Evolutionary conservation across 64 coral and sea anemone species (phyloP), one percentile per base, ranked within the genome.

Genomic region (Montipora foliosa): DNA sequence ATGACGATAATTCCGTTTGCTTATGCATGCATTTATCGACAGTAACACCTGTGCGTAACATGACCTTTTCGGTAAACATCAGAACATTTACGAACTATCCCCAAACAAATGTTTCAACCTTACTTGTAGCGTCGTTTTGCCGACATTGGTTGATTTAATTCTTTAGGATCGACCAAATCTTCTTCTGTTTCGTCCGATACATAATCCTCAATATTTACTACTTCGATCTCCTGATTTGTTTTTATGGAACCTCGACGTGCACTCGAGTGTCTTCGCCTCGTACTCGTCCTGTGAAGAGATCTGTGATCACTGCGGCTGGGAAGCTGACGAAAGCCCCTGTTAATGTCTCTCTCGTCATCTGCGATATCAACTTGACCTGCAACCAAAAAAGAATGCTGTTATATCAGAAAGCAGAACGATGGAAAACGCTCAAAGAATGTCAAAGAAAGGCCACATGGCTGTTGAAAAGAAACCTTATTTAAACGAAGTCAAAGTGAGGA

Each of bases 81-180:
- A 6, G 53, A 57, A 57, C 6, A 57, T 57, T 57, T 11, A 57
- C 53, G 6, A 57, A 8, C 37, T 37, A 55, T 55, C 8, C 21
- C 68, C 5, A 71, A 48, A 48, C 44, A 78, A 12, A 4, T 4
- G 13, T 15, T 64, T 49, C 76, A 60, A 62, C 4, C 62, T 85
- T 85, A 85, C 82, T 71, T 85, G 61, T 85, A 85, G 9, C 82
- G 82, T 50, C 82, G 24, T 50, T 85, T 85, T 2, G 44, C 44
- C 15, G 82, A 85, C 82, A 85, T 85, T 8, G 82, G 82, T 85
- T 85, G 82, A 10, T 67, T 50, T 49, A 85, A 29, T 47, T 85
- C 82, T 85, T 85, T 85, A 15, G 82, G 82, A 47, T 67, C 66
- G 44, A 47, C 82, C 64, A 85, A 19, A 14, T 85, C 82, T n/a